Percentiles rank a stretch among this genome's conserved stretches.
Conservation (phyloP, 2,113 vertebrate species). For the Fregetta grallaria region DNA sequence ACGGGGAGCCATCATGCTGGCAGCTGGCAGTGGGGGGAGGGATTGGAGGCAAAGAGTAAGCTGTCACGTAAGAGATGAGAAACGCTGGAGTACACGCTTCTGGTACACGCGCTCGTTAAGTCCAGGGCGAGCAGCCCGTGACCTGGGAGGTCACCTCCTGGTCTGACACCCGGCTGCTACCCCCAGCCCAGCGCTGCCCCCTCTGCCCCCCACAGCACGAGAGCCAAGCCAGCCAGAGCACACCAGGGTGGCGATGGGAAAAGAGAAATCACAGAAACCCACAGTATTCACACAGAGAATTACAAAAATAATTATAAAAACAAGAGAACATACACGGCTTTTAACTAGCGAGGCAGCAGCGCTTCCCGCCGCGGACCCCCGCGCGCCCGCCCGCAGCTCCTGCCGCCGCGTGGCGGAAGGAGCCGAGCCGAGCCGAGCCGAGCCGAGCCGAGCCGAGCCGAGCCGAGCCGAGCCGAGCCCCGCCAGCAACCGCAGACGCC, state of each 20-base stretch:
- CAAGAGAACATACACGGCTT: not conserved
- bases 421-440: too few relatives aligned
- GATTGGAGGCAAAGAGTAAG: not conserved
- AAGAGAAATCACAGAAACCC: not conserved
- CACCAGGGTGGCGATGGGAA: not conserved
- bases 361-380: not conserved
- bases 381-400: not conserved
- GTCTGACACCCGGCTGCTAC: fast-evolving
- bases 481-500: fast-evolving
- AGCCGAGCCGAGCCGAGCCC: not conserved
- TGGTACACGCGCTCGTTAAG: fast-evolving
- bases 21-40: fast-evolving
- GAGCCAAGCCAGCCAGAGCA: not conserved
- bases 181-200: not conserved
- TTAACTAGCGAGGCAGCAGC: too few relatives aligned
- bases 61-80: fast-evolving
- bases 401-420: not conserved
- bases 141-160: not conserved
- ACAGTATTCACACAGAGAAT: not conserved
- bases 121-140: fast-evolving
- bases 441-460: not conserved
- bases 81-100: fast-evolving
- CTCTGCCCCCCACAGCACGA: fast-evolving
- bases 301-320: fast-evolving
- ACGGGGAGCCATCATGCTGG: fast-evolving